Evolutionary conservation across 2,113 vertebrate species (phyloP), one percentile per base, ranked within the genome.

Genomic region (Ceyx melanurus): DNA sequence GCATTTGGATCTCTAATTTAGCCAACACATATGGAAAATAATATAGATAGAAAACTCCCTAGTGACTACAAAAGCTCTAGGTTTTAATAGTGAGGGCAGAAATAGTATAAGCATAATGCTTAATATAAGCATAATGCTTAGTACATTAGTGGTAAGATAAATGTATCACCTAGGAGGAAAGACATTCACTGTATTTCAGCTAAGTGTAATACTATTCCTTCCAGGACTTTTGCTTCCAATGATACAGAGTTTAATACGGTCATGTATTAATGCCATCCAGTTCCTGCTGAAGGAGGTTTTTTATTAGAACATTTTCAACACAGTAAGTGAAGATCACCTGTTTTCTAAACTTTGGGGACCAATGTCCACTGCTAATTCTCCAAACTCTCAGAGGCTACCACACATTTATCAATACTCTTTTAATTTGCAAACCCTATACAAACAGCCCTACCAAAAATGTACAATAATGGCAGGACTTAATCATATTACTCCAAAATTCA

Each of bases 1-100:
- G 86, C 93, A 97, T 96, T 94, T 96, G 94, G 82, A 96, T 95
- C 94, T 94, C 88, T 95, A 97, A 97, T 95, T 94, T 92, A 96
- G 71, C 93, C 88, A 92, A 96, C 40, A 90, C 88, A 88, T 80
- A 94, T 72, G 74, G 82, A 94, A 94, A 94, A 90, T 94, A 93
- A 74, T 94, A 90, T 87, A 84, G 91, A 67, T 91, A 82, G 96
- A 91, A 88, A 95, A 90, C 28, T 97, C 95, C 95, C 97, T 60
- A 50, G 94, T 95, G 95, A 88, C 80, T 94, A 95, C 94, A 96
- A 97, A 97, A 96, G 89, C 57, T 82, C 37, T 88, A 81, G 93
- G 23, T 95, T 92, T 96, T 91, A 95, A 95, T 90, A 93, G 82
- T 95, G 65, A 86, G 91, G 90, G 89, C 74, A 94, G 91, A 96